Base-by-base conservation (phyloP, 2,797 vertebrate species). In the Lepilemur septentrionalis region DNA sequence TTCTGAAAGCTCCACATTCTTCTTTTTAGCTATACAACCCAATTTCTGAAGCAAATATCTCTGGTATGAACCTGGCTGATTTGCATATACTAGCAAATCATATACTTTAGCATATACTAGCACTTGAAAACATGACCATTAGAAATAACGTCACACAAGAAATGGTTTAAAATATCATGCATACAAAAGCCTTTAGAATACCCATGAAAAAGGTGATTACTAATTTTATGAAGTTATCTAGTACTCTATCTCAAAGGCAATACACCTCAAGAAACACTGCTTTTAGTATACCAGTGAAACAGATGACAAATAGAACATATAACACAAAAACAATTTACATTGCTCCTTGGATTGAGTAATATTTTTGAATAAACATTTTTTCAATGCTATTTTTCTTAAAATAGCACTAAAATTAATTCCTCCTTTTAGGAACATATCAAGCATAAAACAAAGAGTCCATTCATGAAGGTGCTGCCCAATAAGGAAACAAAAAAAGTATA, bases 1-100 rank as follows among this genome's bases (percentile, higher is more conserved):
- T 94, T 86, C n/a, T 96, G 28, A 97, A 94, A 73, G 91, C n/a
- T 96, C 59, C 52, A 95, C 28, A 95, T 79, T 82, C n/a, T 84
- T 89, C n/a, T 10, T 79, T 80, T 92, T 86, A 93, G 61, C 61
- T 79, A 85, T 15, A 85, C 5, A 94, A 46, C 23, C 14, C 80
- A 93, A 85, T 13, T 85, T 93, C 61, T 94, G 38, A 97, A 86
- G 22, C 25, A 97, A 91, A 73, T 73, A 72, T 8, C 30, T 55
- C 10, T 57, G 32, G 4, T 43, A 57, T n/a, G 4, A 91, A 18
- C 12, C 79, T 80, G 52, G 76, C 2, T 76, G 12, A 50, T 43
- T 80, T 82, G 46, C 32, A 93, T 86, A 91, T n/a, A 85, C 17
- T 52, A 69, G n/a, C 59, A 63, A 63, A 32, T 63, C 12, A 63